These are phyloP conservation scores for Cynocephalus volans DNA, from an alignment of 2,113 vertebrate species.

Conservation along the genomic window DNA sequence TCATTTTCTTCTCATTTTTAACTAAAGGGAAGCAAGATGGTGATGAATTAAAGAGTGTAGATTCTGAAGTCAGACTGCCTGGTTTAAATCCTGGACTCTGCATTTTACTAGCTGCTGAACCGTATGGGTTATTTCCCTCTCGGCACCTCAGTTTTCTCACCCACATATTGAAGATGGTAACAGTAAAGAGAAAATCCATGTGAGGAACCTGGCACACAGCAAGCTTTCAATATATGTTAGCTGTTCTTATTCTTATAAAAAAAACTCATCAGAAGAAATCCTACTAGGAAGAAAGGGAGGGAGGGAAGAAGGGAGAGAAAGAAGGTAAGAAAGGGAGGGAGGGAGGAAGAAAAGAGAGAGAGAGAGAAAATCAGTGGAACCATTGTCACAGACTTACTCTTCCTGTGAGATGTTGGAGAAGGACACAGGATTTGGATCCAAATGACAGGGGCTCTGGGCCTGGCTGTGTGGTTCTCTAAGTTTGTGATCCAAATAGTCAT, in stretches of 20 bases:
- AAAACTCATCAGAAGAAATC: conserved; percentile 12
- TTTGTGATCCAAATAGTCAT: background rate
- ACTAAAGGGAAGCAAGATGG: background rate
- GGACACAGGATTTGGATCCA: background rate
- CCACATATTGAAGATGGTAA: background rate
- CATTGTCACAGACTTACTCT: background rate
- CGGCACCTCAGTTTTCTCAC: background rate
- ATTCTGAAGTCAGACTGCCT: background rate
- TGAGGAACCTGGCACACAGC: background rate
- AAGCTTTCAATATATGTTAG: background rate
- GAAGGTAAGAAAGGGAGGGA: too few relatives aligned
- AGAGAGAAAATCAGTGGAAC: background rate
- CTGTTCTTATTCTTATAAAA: background rate
- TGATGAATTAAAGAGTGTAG: background rate
- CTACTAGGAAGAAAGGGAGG: background rate
- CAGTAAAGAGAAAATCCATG: background rate
- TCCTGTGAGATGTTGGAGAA: background rate
- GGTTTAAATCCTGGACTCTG: background rate
- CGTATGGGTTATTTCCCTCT: background rate
- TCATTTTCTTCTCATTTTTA: background rate
- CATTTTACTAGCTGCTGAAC: background rate
- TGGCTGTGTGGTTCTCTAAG: background rate
- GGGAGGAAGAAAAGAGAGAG: too few relatives aligned
- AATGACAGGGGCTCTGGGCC: too few relatives aligned
- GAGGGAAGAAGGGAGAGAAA: background rate